Evolutionary conservation across 2,797 vertebrate genomes (phyloP).

Genomic region (Acipenser oxyrinchus): DNA sequence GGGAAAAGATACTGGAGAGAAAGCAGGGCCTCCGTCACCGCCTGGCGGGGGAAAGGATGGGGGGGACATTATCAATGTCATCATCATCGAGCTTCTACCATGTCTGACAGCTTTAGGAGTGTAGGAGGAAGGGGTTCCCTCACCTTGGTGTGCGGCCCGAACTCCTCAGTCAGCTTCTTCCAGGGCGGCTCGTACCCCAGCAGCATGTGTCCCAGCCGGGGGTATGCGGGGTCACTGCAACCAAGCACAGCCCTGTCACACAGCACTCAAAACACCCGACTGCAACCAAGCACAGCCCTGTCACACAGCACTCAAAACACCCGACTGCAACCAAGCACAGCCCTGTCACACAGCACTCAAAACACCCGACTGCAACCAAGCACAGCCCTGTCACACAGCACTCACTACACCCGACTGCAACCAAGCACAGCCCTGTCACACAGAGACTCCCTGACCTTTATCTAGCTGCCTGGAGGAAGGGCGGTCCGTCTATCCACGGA

Average conservation of each 20-base stretch:
- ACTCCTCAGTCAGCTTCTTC: conserved; percentile 87
- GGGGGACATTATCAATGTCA: neutral
- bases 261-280: no score
- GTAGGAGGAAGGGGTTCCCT: conserved; percentile 6
- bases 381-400: no score
- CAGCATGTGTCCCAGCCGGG: conserved; percentile 84
- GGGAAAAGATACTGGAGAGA: conserved; percentile 71
- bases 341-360: no score
- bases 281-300: no score
- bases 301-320: no score
- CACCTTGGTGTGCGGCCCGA: conserved; percentile 84
- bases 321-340: no score
- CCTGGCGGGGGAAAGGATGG: conserved; percentile 42
- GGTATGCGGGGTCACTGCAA: conserved; percentile 74
- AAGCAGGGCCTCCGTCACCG: conserved; percentile 76
- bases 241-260: no score
- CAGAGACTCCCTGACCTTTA: neutral
- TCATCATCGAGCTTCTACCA: neutral
- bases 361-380: no score
- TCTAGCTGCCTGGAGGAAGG: no score
- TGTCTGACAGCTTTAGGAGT: neutral
- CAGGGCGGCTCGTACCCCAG: conserved; percentile 83
- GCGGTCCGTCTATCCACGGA: no score
- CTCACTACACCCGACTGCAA: no score
- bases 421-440: no score